Evolutionary conservation across 2,113 vertebrate genomes (phyloP), one percentile per base, ranked within the genome.

Genomic region (Sceloporus undulatus): DNA sequence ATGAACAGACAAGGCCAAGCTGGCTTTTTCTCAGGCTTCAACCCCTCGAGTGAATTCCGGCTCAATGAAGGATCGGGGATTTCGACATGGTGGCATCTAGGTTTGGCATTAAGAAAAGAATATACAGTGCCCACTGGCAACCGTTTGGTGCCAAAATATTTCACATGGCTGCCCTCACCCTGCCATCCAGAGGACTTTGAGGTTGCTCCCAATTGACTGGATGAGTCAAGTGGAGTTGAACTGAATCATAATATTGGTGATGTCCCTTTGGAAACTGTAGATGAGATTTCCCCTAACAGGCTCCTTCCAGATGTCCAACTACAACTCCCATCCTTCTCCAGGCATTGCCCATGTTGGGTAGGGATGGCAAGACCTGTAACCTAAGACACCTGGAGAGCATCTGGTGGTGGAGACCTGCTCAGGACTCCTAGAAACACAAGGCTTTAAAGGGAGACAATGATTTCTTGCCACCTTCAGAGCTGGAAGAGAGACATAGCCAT

Each of bases 1-100:
- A 91, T 90, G 88, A 95, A 91, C 93, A 92, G 90, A 92, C 82
- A 38, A 34, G 40, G 88, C 82, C 75, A 42, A 34, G 4, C 9
- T 38, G 48, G 91, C 38, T 2, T 18, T 18, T 78, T 85, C 77
- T 92, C 92, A 56, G 89, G 83, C 87, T 91, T 89, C 75, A 74
- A 93, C 90, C 80, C 2, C 79, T 0, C 0, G 75, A 88, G 65
- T 78, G 80, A 71, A 87, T 88, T 91, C 90, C 1, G 11, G 85
- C 66, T 8, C 52, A 85, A 86, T 56, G 70, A 42, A 52, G 89
- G 89, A 65, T 87, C 66, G 84, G 40, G 75, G 23, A 71, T 65
- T 89, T 93, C 90, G 52, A 81, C 77, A 80, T 16, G 25, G 29
- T 48, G 48, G 48, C 7, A 48, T 7, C 48, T 7, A 48, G 48